Evolutionary conservation across 2,113 vertebrate genomes (phyloP), one percentile per base, ranked within the genome.

Genomic region (Datnioides undecimradiatus): DNA sequence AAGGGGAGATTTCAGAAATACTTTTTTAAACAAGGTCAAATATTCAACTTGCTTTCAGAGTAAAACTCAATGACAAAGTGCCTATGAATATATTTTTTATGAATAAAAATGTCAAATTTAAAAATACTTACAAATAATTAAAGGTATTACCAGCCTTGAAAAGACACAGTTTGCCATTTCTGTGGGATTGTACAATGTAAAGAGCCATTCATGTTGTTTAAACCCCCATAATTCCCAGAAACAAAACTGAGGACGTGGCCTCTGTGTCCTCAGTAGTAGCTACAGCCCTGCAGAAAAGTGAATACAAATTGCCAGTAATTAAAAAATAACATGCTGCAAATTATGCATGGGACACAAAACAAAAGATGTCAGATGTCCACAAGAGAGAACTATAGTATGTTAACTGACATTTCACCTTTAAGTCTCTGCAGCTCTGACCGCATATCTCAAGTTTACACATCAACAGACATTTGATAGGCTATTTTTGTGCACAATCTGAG

Each of bases 401-500:
- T 25, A 62, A 6, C 36, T 64, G 77, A 87, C 79, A 67, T 83
- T 90, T 83, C 63, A 87, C 84, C 85, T 87, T 84, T 16, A 51
- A 75, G 77, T 76, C 46, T 67, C 49, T 29, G 67, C 71, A 52
- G 58, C 62, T 80, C 72, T 25, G 63, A 81, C 52, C 34, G 12
- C 70, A 51, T 38, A 67, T 65, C 80, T 76, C 48, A 67, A 76
- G 67, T 86, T 87, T 80, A 80, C 84, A 86, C 83, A 83, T 80
- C 77, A 84, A 48, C 83, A 69, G 54, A 57, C 87, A 83, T 87
- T 71, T 27, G 64, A 73, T 49, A 9, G 72, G 70, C 88, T 90
- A 90, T 90, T 91, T 89, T 63, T 83, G 84, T 68, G 55, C 77
- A 45, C 78, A 45, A 79, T 82, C 85, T 82, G 85, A 81, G 85